Base-by-base conservation (phyloP, 2,797 vertebrate species). In the Helicolenus hilgendorfi region DNA sequence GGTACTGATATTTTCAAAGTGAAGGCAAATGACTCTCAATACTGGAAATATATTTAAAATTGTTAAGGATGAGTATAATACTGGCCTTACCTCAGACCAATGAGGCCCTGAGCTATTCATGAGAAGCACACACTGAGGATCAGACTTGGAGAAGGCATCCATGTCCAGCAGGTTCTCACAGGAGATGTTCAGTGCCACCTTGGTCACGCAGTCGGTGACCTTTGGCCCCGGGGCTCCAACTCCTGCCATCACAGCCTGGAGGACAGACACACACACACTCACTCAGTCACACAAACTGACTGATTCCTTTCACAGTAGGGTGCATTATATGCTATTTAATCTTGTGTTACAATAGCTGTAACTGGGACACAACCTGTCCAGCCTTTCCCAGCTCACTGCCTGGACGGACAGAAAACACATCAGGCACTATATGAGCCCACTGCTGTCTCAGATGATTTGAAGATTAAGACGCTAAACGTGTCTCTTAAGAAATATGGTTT, bases 111-210 rank as follows among this genome's bases (percentile, higher is more conserved):
- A 89, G 20, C 29, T 89, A 88, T 96, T 98, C 95, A 98, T 98
- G 11, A 96, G 94, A 70, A 99, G 93, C 31, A 99, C 97, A n/a
- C 98, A 99, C 56, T 98, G 92, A 0, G 98, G 98, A 84, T 99
- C 98, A 0, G 98, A 99, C 80, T 98, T 98, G 6, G 98, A 99
- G 75, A 98, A 97, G 2, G 98, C 14, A 82, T 99, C 98, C 94
- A 97, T 98, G 95, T 99, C 98, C 35, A 99, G 96, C 70, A 99
- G 98, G 82, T 97, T 97, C 45, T 96, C 94, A 92, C 99, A 99
- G 60, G 98, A 98, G 83, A 99, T 80, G 64, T 97, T 97, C 60
- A 99, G 95, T 62, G 98, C 96, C 90, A 99, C 95, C 77, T 98
- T 97, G 80, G 97, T 97, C 95, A 99, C 95, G 31, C 98, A 99